Conservation (phyloP, 1,140 invertebrate genomes). For the Listronotus oregonensis region DNA sequence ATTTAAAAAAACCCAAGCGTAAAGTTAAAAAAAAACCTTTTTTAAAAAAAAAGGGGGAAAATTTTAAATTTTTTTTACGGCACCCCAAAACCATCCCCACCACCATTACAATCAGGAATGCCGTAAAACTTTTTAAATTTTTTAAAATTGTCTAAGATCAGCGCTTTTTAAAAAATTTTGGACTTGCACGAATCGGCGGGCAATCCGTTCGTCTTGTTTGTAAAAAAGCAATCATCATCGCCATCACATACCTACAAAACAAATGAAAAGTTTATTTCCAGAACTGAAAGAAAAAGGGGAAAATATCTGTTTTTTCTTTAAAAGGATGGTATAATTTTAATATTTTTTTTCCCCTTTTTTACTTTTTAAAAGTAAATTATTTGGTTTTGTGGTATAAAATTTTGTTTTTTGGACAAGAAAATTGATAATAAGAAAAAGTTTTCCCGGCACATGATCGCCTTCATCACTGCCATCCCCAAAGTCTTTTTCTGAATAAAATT, state of each 20-base stretch:
- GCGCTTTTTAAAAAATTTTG: conserved; percentile 94
- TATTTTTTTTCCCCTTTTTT: background rate
- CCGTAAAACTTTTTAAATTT: conserved; percentile 94
- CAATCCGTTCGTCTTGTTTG: conserved; percentile 95
- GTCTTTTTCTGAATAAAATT: conserved; percentile 93
- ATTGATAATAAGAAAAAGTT: conserved; percentile 90
- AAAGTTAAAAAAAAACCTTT: background rate
- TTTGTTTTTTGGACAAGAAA: conserved; percentile 93
- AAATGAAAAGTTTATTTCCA: too few relatives aligned
- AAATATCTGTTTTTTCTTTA: too few relatives aligned
- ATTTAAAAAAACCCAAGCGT: background rate
- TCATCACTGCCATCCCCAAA: conserved; percentile 94
- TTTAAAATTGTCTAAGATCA: conserved; percentile 88
- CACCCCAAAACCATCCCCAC: conserved; percentile 88
- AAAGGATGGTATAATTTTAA: too few relatives aligned
- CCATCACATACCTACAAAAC: conserved; percentile 65
- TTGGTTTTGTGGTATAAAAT: conserved; percentile 91
- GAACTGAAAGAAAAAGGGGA: too few relatives aligned
- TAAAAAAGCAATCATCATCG: conserved; percentile 98
- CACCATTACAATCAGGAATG: conserved; percentile 90
- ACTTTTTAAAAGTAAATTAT: conserved; percentile 38
- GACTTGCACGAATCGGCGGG: conserved; percentile 90
- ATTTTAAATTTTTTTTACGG: conserved; percentile 61
- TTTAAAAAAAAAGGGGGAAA: background rate
- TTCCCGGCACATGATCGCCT: conserved; percentile 94